Evolutionary conservation across 2,113 vertebrate species (phyloP).

Genomic region (Polyodon spathula): DNA sequence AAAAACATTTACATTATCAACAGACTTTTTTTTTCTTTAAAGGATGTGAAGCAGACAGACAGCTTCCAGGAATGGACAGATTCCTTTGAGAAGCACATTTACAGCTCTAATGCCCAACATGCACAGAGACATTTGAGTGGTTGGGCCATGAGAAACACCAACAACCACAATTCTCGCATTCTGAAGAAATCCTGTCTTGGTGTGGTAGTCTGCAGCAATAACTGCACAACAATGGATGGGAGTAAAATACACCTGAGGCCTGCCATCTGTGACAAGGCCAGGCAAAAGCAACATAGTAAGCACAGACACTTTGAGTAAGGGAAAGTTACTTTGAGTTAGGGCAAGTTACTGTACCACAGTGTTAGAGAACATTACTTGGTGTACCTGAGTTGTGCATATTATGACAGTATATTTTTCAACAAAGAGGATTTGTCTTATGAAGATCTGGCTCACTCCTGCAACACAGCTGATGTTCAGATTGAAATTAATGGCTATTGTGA

Average conservation of each 20-base stretch:
- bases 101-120: conserved; percentile 57
- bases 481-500: too few relatives aligned
- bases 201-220: conserved; percentile 52
- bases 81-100: conserved; percentile 56
- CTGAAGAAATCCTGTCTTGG: conserved; percentile 72
- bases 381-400: too few relatives aligned
- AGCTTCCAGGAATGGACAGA: conserved; percentile 72
- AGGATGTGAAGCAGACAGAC: conserved; percentile 53
- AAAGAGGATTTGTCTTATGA: too few relatives aligned
- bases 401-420: too few relatives aligned
- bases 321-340: too few relatives aligned
- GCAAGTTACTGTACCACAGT: too few relatives aligned
- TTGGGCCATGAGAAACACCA: conserved; percentile 76
- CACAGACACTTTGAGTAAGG: too few relatives aligned
- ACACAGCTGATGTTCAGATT: too few relatives aligned
- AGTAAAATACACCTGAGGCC: conserved; percentile 63
- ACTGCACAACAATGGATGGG: conserved; percentile 44
- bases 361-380: too few relatives aligned
- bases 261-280: conserved; percentile 69
- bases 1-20: too few relatives aligned
- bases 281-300: conserved; percentile 69
- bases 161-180: conserved; percentile 71
- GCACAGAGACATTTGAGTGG: conserved; percentile 67
- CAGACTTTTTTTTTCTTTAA: not conserved
- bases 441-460: too few relatives aligned